phyloP scores from a whole-genome alignment of 2,113 vertebrate genomes.

The Loxodonta africana region DNA sequence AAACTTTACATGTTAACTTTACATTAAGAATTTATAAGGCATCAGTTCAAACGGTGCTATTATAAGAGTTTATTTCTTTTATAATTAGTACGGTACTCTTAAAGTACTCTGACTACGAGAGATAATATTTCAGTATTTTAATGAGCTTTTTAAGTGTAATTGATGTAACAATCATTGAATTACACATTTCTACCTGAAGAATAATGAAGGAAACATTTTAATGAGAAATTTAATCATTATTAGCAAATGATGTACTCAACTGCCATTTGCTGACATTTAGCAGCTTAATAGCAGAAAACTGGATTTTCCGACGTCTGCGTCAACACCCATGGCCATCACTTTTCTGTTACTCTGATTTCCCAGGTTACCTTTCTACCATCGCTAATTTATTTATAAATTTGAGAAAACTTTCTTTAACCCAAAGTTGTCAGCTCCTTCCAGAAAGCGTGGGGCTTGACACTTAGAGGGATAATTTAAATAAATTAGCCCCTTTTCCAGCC shows the following conservation, averaged over 20 bases:
- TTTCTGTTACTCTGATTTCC: constrained; percentile 76
- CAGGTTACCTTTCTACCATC: constrained; percentile 77
- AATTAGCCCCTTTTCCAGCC: constrained; percentile 88
- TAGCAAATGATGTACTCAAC: constrained; percentile 92
- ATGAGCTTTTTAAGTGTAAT: constrained; percentile 94
- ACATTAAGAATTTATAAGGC: constrained; percentile 95
- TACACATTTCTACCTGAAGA: constrained; percentile 93
- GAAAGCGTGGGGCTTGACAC: constrained; percentile 87
- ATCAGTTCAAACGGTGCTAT: constrained; percentile 92
- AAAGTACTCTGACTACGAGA: constrained; percentile 89
- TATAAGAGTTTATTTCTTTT: constrained; percentile 93
- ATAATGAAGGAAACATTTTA: constrained; percentile 94
- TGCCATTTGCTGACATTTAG: constrained; percentile 92
- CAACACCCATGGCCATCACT: constrained; percentile 78
- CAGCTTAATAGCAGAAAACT: constrained; percentile 88
- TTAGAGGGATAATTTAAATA: constrained; percentile 89
- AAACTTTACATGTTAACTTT: constrained; percentile 93
- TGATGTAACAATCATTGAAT: constrained; percentile 93
- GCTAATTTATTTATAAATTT: constrained; percentile 86
- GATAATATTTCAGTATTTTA: constrained; percentile 94
- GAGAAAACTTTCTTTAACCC: constrained; percentile 86
- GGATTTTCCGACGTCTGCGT: constrained; percentile 85
- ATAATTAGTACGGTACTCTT: constrained; percentile 93
- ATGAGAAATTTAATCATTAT: constrained; percentile 94
- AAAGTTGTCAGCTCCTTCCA: constrained; percentile 85